These are phyloP conservation scores for Caenorhabditis sp. DNA, from an alignment of 2,888 invertebrate species.

Conservation along the genomic window DNA sequence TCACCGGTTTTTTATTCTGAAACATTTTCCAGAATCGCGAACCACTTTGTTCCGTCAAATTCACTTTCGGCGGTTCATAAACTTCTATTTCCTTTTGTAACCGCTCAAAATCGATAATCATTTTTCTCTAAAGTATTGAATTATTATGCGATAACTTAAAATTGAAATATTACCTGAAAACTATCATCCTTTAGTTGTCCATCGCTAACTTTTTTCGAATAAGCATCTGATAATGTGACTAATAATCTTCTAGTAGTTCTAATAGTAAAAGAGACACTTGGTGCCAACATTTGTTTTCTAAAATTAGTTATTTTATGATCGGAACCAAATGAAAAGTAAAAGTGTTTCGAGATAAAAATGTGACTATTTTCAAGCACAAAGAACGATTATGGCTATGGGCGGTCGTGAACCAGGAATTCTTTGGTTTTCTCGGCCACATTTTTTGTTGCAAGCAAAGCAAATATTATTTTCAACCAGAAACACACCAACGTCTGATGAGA, in stretches of 20 bases:
- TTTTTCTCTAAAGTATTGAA: conserved; percentile 43
- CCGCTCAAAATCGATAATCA: conserved; percentile 51
- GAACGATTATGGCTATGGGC: no score
- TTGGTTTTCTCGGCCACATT: conserved; percentile 14
- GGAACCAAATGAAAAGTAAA: no score
- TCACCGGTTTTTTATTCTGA: conserved; percentile 15
- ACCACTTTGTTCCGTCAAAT: conserved; percentile 7
- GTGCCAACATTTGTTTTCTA: neutral
- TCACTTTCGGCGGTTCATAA: conserved; percentile 32
- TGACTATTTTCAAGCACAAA: no score
- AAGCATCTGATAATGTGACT: conserved; percentile 30
- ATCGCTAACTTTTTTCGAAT: conserved; percentile 37
- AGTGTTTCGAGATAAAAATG: no score
- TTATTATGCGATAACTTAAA: neutral
- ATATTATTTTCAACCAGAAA: no score
- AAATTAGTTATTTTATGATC: no score
- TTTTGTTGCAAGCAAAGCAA: conserved; percentile 17
- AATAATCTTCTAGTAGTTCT: conserved; percentile 21
- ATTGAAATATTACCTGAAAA: conserved; percentile 29
- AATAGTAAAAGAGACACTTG: neutral
- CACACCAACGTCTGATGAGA: no score
- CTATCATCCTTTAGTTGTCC: conserved; percentile 37
- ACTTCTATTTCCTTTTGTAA: conserved; percentile 39
- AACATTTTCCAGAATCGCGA: conserved; percentile 25
- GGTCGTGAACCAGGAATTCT: neutral